Evolutionary conservation across 1,140 invertebrate species (phyloP).

Genomic region (Copidosoma floridanum): DNA sequence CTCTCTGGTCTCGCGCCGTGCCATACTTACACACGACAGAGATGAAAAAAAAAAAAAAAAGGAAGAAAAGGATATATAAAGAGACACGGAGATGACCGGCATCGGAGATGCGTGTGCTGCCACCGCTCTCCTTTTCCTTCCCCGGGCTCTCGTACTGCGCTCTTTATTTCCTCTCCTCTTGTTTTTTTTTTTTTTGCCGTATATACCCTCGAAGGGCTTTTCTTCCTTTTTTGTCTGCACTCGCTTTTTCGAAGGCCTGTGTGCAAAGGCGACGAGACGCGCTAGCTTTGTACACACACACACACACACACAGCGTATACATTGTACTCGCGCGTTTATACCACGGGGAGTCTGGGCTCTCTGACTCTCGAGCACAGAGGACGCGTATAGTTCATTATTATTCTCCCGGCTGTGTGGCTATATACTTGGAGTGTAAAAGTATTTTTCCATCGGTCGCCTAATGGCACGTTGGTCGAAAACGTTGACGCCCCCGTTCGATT

Average conservation of each 20-base stretch:
- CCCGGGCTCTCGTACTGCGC: slow-evolving; percentile 33
- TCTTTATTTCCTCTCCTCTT: slow-evolving; percentile 22
- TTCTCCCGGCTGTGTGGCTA: too few relatives aligned
- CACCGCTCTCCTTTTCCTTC: background rate
- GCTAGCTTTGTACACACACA: too few relatives aligned
- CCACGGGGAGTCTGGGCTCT: too few relatives aligned
- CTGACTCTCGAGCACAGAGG: too few relatives aligned
- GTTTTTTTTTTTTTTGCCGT: slow-evolving; percentile 18
- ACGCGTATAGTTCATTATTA: too few relatives aligned
- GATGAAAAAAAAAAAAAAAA: slow-evolving; percentile 9
- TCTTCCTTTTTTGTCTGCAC: slow-evolving; percentile 24
- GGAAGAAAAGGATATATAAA: background rate
- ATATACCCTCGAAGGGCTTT: background rate
- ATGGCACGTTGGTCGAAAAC: too few relatives aligned
- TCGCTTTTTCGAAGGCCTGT: too few relatives aligned
- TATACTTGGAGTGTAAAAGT: too few relatives aligned
- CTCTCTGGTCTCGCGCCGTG: background rate
- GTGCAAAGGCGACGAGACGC: slow-evolving; percentile 37
- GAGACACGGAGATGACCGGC: background rate
- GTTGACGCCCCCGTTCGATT: too few relatives aligned
- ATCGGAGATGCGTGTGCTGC: background rate
- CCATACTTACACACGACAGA: slow-evolving; percentile 3
- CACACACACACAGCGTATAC: too few relatives aligned
- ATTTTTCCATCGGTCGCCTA: too few relatives aligned
- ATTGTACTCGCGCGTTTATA: too few relatives aligned